phyloP scores from a whole-genome alignment of 1,140 invertebrate genomes.

The Brachionus sp. region DNA sequence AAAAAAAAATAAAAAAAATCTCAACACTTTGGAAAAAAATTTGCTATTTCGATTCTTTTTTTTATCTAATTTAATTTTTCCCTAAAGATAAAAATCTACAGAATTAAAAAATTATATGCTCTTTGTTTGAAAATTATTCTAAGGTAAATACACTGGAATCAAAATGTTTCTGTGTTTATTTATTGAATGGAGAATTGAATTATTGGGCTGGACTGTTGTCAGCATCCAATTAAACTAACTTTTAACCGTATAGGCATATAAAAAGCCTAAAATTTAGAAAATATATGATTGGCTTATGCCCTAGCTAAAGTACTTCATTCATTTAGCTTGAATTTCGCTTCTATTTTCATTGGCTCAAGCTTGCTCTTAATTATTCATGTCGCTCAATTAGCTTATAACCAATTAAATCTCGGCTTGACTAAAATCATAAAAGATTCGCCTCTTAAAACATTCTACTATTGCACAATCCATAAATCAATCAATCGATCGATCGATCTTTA shows the following conservation, averaged over 20 bases:
- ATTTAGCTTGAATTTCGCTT: neutral
- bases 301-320: neutral
- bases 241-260: neutral
- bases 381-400: constrained; percentile 16
- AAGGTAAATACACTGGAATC: neutral
- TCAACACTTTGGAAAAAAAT: neutral
- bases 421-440: neutral
- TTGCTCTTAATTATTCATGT: neutral
- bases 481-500: neutral
- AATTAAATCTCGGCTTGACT: constrained; percentile 5
- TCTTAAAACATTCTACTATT: neutral
- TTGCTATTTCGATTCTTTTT: neutral
- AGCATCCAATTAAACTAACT: neutral
- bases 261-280: neutral
- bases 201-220: neutral
- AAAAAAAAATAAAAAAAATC: neutral
- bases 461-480: neutral
- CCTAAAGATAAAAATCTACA: neutral
- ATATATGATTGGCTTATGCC: neutral
- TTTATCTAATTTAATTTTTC: neutral
- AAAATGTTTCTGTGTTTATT: neutral
- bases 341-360: neutral
- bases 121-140: neutral
- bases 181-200: neutral
- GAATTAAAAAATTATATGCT: neutral